These are phyloP conservation scores for Lamellibrachia columna DNA, from an alignment of 2,888 invertebrate genomes.

Conservation along the genomic window DNA sequence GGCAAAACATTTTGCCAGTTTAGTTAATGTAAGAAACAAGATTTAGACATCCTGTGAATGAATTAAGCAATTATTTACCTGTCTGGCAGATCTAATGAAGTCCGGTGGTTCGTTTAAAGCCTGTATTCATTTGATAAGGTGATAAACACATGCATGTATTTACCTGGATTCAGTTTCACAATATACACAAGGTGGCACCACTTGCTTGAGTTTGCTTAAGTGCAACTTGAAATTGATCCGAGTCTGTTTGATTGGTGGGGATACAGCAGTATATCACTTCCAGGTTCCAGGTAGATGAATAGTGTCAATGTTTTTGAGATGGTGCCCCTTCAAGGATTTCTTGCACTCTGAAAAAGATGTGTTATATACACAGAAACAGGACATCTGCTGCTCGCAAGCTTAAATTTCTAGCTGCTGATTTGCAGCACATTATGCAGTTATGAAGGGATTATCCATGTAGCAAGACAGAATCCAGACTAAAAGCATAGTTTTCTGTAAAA, in stretches of 20 bases:
- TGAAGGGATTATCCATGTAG: background rate
- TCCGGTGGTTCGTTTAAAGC: background rate
- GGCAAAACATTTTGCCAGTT: background rate
- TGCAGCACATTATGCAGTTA: background rate
- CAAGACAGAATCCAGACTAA: no score
- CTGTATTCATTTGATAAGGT: background rate
- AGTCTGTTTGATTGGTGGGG: background rate
- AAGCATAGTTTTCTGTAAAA: no score
- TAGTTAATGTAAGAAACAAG: background rate
- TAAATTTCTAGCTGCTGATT: no score
- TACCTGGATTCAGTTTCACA: background rate
- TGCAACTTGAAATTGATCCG: background rate
- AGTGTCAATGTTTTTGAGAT: background rate
- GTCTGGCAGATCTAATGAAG: background rate
- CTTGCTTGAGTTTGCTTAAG: background rate
- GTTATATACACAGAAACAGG: no score
- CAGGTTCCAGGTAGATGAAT: background rate
- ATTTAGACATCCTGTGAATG: background rate
- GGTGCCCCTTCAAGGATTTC: background rate
- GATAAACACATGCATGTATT: no score
- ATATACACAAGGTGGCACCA: background rate
- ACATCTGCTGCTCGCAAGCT: no score
- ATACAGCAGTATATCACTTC: background rate
- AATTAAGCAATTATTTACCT: background rate
- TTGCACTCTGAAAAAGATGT: no score